phyloP scores from a whole-genome alignment of 2,888 invertebrate species.

The Mimas tiliae region DNA sequence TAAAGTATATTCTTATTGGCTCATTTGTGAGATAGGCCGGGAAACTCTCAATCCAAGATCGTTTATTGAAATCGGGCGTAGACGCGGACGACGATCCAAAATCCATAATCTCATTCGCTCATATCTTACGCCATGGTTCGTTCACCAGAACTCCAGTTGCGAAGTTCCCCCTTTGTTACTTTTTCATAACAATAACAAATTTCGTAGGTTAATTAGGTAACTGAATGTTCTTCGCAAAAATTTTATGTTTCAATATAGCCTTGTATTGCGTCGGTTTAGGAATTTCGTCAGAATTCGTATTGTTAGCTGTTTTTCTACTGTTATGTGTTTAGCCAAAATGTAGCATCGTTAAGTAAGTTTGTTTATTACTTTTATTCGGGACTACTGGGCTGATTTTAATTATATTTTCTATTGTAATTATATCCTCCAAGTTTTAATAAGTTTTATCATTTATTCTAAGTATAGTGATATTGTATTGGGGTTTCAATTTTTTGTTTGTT shows the following conservation, averaged over 20 bases:
- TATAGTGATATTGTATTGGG: too few species aligned
- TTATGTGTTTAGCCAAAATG: neutral
- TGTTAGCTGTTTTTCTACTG: conserved; percentile 1
- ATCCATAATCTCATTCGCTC: neutral
- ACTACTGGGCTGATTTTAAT: neutral
- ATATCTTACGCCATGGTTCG: conserved; percentile 31
- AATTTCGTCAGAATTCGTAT: conserved; percentile 35
- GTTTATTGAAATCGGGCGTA: too few species aligned
- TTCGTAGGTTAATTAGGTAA: conserved; percentile 68
- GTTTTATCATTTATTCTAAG: too few species aligned
- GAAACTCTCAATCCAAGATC: too few species aligned
- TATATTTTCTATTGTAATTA: neutral
- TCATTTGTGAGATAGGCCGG: too few species aligned
- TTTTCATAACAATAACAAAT: conserved; percentile 75
- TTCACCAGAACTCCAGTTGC: conserved; percentile 47
- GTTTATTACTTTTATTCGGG: neutral
- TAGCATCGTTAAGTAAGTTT: neutral
- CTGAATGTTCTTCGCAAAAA: conserved; percentile 57
- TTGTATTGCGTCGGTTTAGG: conserved; percentile 46
- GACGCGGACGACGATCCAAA: too few species aligned
- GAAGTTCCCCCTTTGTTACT: conserved; percentile 60
- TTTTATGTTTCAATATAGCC: conserved; percentile 55
- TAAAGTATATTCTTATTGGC: too few species aligned
- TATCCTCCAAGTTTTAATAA: neutral
- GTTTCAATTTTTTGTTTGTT: too few species aligned